Evolutionary conservation across 2,888 invertebrate genomes (phyloP), one percentile per base, ranked within the genome.

Genomic region (Andrena dorsata): DNA sequence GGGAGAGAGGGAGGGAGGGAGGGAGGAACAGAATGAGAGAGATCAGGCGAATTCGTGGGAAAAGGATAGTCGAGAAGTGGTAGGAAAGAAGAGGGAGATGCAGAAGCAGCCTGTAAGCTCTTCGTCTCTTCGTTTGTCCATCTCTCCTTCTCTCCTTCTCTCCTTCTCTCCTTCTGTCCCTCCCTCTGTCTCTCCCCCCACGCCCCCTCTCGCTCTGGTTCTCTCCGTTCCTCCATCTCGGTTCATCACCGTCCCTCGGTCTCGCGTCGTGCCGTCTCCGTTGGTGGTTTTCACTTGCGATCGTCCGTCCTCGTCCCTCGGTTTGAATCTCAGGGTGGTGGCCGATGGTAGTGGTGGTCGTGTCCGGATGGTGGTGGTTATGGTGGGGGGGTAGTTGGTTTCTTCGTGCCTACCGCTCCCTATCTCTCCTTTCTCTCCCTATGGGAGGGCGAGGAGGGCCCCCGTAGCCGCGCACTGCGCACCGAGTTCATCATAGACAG

Each of bases 401-500:
- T 79, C 84, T 85, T 81, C 88, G 86, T 89, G 87, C 79, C 84
- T 86, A 85, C 87, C 88, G 88, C 86, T 88, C 87, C 82, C 87
- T 86, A 77, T 83, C 85, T 85, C 83, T 82, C 84, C 86, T 86
- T 82, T 86, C 86, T 79, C 84, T 89, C 90, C 90, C 90, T 90
- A 90, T 90, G 89, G 89, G 89, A 89, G 82, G 86, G 84, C 89
- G 89, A 90, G 89, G 88, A 88, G 86, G 89, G 88, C 84, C 86
- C 88, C 90, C 88, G 88, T 86, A 87, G 88, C 85, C 87, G 90
- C 90, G 90, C 91, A 91, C 89, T 90, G 92, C 90, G 92, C 91
- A 91, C 90, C 90, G 91, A 92, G 92, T 92, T 91, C 92, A 90
- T 93, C 93, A 92, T 92, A 92, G 92, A 91, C 90, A 90, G 90